phyloP scores from a whole-genome alignment of 1,140 invertebrate species.

The Penaeus japonicus region DNA sequence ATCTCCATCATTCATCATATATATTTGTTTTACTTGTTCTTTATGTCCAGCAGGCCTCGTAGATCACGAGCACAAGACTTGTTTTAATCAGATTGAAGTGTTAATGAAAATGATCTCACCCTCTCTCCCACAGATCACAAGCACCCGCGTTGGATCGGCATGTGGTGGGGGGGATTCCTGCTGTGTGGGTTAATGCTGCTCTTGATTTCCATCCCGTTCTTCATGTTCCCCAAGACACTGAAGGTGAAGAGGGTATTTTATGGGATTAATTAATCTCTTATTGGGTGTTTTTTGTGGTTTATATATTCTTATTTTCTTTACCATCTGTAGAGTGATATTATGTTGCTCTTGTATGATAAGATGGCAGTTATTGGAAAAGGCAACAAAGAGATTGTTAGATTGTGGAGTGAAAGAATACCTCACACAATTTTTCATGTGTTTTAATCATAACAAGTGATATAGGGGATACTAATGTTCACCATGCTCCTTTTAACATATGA shows the following conservation, averaged over 20 bases:
- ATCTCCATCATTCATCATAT: too few species aligned
- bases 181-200: conserved; percentile 63
- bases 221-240: conserved; percentile 74
- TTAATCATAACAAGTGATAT: not conserved
- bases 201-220: conserved; percentile 66
- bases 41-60: too few species aligned
- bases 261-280: too few species aligned
- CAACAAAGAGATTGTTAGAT: too few species aligned
- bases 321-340: too few species aligned
- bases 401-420: not conserved
- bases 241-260: conserved; percentile 59
- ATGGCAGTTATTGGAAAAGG: too few species aligned
- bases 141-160: conserved; percentile 68
- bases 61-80: too few species aligned
- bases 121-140: conserved; percentile 59
- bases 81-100: too few species aligned
- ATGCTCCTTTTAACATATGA: not conserved
- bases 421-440: not conserved
- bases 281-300: not conserved
- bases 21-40: too few species aligned
- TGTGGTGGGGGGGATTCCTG: conserved; percentile 68
- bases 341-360: too few species aligned
- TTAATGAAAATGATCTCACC: too few species aligned
- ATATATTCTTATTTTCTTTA: not conserved
- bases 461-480: not conserved